Conservation (phyloP, 2,113 vertebrate species). For the Athene cunicularia region DNA sequence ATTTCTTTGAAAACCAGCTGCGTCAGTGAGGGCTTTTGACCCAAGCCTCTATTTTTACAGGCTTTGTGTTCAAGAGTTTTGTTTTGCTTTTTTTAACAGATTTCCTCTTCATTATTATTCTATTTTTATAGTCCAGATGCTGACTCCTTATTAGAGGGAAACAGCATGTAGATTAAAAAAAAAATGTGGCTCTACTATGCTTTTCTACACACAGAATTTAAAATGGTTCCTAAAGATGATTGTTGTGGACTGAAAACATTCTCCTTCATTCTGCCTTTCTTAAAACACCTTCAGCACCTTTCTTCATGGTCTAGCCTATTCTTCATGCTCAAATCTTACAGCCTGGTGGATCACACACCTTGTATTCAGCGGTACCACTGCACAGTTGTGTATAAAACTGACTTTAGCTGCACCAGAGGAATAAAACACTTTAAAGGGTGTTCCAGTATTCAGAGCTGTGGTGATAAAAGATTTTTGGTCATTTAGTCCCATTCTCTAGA, state of each 20-base stretch:
- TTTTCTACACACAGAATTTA: neutral
- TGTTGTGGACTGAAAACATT: neutral
- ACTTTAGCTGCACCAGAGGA: neutral
- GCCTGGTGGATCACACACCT: neutral
- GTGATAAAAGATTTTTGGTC: neutral
- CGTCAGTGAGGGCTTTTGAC: neutral
- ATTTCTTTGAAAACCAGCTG: neutral
- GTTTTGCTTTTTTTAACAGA: neutral
- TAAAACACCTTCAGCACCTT: neutral
- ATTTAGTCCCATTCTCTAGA: neutral
- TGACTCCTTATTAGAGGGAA: neutral
- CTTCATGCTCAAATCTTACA: neutral
- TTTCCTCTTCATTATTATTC: neutral
- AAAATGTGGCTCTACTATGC: neutral
- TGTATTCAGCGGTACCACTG: neutral
- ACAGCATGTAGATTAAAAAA: neutral
- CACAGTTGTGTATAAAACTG: neutral
- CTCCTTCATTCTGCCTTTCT: neutral
- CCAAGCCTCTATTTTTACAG: neutral
- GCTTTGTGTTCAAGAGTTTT: neutral
- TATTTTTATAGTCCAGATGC: neutral
- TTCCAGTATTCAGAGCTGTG: neutral
- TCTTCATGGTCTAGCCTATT: neutral
- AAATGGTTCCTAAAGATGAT: neutral
- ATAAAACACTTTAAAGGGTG: neutral